A percentile compares a stretch with the other conserved stretches of the same genome.
These are phyloP conservation scores for Nesidiocoris tenuis DNA, from an alignment of 2,888 invertebrate species.

Conservation along the genomic window DNA sequence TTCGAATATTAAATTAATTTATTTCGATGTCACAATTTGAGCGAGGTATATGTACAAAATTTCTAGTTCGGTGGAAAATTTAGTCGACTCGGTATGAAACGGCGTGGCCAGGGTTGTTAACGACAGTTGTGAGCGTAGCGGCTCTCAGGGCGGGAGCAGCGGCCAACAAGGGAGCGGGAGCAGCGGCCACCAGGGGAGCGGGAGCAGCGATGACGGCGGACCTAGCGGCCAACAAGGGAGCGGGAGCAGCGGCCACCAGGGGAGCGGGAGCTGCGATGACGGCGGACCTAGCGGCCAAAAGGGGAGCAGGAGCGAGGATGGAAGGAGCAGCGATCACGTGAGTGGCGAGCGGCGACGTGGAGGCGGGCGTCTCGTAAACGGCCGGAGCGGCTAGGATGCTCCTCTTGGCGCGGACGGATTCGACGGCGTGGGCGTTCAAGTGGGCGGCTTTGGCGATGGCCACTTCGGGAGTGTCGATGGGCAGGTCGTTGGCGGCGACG, in stretches of 20 bases:
- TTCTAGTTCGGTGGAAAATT: slow-evolving; percentile 5
- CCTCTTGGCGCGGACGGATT: slow-evolving; percentile 48
- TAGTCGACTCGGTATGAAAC: slow-evolving; percentile 56
- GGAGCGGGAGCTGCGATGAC: slow-evolving; percentile 50
- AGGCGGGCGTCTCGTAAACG: slow-evolving; percentile 48
- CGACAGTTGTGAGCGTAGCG: slow-evolving; percentile 54
- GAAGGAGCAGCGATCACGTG: slow-evolving; percentile 53
- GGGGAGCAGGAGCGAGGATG: slow-evolving; percentile 49
- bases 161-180: slow-evolving; percentile 47
- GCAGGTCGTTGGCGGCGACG: slow-evolving; percentile 56
- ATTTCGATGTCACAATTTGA: slow-evolving; percentile 30
- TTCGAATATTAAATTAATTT: slow-evolving; percentile 21
- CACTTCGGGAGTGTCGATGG: slow-evolving; percentile 53
- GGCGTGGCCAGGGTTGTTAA: slow-evolving; percentile 56
- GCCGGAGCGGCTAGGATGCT: slow-evolving; percentile 27
- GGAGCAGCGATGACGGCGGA: slow-evolving; percentile 49
- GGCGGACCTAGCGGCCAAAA: slow-evolving; percentile 46
- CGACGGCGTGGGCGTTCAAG: slow-evolving; percentile 51
- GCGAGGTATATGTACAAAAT: slow-evolving; percentile 34
- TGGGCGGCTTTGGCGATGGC: slow-evolving; percentile 57
- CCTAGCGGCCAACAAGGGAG: slow-evolving; percentile 12
- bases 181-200: slow-evolving; percentile 36
- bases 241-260: slow-evolving; percentile 49
- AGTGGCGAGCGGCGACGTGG: slow-evolving; percentile 56
- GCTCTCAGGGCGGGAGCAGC: slow-evolving; percentile 50